These are phyloP conservation scores for Rhagologus leucostigma DNA, from an alignment of 2,113 vertebrate species.

Conservation along the genomic window DNA sequence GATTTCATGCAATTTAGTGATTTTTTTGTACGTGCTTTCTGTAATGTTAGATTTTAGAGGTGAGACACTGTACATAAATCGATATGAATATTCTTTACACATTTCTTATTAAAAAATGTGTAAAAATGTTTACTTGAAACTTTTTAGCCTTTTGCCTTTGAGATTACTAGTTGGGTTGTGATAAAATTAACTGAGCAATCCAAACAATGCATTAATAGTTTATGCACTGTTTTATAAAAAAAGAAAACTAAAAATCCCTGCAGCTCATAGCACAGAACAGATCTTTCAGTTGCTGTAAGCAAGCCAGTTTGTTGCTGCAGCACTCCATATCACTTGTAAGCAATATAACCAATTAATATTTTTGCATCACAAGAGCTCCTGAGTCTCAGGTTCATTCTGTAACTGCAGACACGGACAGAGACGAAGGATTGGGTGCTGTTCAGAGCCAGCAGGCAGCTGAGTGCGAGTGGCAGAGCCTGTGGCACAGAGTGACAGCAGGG, in stretches of 20 bases:
- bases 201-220: neutral
- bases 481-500: neutral
- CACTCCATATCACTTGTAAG: neutral
- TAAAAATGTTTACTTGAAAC: neutral
- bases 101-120: neutral
- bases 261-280: neutral
- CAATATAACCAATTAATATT: neutral
- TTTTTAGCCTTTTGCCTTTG: neutral
- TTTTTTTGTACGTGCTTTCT: neutral
- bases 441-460: neutral
- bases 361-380: neutral
- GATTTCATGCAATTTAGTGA: neutral
- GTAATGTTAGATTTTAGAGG: neutral
- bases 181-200: neutral
- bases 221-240: neutral
- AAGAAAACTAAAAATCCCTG: neutral
- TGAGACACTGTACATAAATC: neutral
- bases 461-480: accelerated
- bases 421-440: neutral
- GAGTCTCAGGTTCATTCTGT: neutral
- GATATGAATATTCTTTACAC: neutral
- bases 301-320: neutral
- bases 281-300: neutral
- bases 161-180: neutral
- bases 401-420: neutral